These are phyloP conservation scores for Sturnira hondurensis DNA, from an alignment of 2,113 vertebrate species.

Conservation along the genomic window DNA sequence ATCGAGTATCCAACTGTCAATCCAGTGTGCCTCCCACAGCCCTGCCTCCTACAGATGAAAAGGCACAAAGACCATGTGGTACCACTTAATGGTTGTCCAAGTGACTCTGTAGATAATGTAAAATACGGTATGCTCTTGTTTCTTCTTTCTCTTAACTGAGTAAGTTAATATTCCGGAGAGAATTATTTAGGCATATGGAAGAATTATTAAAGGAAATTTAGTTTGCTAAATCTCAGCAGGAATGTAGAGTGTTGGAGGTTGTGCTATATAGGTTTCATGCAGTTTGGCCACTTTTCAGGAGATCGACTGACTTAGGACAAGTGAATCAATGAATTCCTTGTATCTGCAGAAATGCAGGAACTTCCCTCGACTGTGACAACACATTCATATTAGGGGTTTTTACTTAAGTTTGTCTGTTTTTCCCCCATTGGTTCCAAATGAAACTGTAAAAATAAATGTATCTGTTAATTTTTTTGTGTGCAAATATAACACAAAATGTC, in stretches of 20 bases:
- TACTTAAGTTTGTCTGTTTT: constrained; percentile 26
- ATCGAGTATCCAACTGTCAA: neutral
- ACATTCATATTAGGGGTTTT: neutral
- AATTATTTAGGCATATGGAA: constrained; percentile 38
- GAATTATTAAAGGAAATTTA: constrained; percentile 31
- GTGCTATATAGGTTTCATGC: neutral
- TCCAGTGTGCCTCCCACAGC: neutral
- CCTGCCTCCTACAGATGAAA: neutral
- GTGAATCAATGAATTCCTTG: constrained; percentile 30
- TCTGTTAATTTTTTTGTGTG: neutral
- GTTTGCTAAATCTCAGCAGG: neutral
- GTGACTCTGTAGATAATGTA: neutral
- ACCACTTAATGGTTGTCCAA: constrained; percentile 9
- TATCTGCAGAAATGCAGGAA: neutral
- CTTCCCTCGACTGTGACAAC: neutral
- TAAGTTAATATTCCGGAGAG: constrained; percentile 21
- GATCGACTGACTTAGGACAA: fast-evolving
- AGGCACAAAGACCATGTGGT: neutral
- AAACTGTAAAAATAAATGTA: constrained; percentile 25
- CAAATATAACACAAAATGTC: constrained; percentile 26
- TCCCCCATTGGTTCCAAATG: constrained; percentile 21
- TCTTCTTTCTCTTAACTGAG: neutral
- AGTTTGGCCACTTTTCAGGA: constrained; percentile 3
- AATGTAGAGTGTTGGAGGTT: neutral
- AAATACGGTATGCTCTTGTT: neutral